These are phyloP conservation scores for Rambutsinella grinnellia DNA, from an alignment of 2,888 invertebrate species.

Conservation along the genomic window DNA sequence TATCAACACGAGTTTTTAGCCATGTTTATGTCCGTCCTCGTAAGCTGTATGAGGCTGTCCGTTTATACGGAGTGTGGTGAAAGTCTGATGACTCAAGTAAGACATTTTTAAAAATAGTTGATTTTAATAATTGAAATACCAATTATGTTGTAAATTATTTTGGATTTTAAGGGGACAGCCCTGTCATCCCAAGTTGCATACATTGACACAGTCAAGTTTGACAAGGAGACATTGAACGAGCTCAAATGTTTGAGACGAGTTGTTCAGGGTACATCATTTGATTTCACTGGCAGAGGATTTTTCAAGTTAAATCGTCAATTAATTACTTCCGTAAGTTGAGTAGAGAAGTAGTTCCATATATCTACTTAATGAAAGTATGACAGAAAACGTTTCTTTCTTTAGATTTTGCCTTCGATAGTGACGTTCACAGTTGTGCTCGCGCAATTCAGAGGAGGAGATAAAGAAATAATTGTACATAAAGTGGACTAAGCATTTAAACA, in stretches of 20 bases:
- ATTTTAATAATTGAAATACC: background rate
- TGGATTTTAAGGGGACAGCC: background rate
- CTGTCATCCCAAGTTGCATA: background rate
- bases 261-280: background rate
- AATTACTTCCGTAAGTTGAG: slow-evolving; percentile 17
- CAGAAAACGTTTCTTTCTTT: background rate
- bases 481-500: too few species aligned
- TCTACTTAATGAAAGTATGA: background rate
- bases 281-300: slow-evolving; percentile 10
- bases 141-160: background rate
- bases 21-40: background rate
- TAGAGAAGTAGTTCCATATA: background rate
- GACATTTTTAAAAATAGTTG: background rate
- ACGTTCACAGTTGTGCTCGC: slow-evolving; percentile 16
- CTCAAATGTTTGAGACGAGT: background rate
- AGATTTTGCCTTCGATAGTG: slow-evolving; percentile 2
- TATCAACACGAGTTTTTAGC: slow-evolving; percentile 9
- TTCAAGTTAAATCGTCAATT: slow-evolving; percentile 9
- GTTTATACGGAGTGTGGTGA: slow-evolving; percentile 26
- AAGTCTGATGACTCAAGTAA: slow-evolving; percentile 1
- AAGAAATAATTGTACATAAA: too few species aligned
- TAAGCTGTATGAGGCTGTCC: slow-evolving; percentile 6
- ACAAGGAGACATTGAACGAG: background rate
- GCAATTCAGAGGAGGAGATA: slow-evolving; percentile 9
- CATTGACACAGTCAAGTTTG: background rate